phyloP scores from a whole-genome alignment of 2,797 vertebrate genomes.

The Cynopterus sphinx region DNA sequence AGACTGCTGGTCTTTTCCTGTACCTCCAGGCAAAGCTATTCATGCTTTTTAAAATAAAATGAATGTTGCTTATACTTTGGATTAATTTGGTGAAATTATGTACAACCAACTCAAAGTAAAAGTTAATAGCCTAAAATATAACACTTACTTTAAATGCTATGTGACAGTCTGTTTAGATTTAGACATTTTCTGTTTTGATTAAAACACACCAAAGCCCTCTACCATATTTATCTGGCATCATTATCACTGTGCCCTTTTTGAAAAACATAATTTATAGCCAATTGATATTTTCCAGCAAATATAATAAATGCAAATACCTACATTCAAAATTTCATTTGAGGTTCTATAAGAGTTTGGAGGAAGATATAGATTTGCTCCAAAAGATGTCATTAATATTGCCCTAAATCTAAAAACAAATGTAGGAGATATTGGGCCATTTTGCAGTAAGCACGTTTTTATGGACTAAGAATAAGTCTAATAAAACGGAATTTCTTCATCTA shows the following conservation, averaged over 20 bases:
- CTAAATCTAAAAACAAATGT: not conserved
- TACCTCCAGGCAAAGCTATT: not conserved
- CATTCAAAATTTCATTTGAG: constrained; percentile 29
- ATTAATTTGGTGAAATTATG: not conserved
- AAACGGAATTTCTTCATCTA: not conserved
- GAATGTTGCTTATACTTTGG: not conserved
- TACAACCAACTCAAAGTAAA: not conserved
- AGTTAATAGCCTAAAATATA: not conserved
- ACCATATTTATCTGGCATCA: not conserved
- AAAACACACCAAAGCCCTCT: not conserved
- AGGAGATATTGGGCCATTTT: not conserved
- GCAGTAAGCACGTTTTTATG: not conserved
- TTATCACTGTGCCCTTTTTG: not conserved
- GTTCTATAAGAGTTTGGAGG: not conserved
- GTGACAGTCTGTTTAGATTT: not conserved
- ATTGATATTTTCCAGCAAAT: not conserved
- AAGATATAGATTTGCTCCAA: not conserved
- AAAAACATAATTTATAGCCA: not conserved
- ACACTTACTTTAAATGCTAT: not conserved
- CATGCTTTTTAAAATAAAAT: constrained; percentile 5
- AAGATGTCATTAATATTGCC: not conserved
- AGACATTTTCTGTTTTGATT: not conserved
- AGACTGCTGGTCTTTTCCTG: not conserved
- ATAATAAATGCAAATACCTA: not conserved
- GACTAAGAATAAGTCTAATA: not conserved